Conservation (phyloP, 2,113 vertebrate genomes). For the Pampusana beccarii region DNA sequence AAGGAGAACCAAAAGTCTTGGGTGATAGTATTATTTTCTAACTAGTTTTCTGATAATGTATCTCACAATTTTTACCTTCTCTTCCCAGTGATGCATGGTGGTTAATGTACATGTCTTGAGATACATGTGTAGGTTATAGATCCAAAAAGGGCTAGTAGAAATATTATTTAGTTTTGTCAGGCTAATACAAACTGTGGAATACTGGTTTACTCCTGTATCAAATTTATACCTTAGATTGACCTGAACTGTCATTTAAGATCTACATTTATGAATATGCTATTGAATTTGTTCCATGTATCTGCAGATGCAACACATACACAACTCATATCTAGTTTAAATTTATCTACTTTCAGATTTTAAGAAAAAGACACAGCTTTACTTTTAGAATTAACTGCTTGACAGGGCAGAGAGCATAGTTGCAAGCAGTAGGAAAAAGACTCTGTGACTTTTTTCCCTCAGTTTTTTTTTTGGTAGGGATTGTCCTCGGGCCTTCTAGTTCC, state of each 20-base stretch:
- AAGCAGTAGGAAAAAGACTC: neutral
- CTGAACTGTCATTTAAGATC: neutral
- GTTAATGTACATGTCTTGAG: neutral
- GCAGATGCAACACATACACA: neutral
- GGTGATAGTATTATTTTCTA: neutral
- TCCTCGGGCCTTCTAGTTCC: neutral
- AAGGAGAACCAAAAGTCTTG: neutral
- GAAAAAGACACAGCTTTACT: neutral
- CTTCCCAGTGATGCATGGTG: neutral
- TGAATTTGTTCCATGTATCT: neutral
- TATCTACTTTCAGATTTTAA: neutral
- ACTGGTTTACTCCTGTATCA: neutral
- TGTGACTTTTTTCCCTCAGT: neutral
- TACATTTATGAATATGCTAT: neutral
- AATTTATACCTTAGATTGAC: neutral
- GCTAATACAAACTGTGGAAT: neutral
- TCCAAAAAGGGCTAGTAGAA: neutral
- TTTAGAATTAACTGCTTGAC: neutral
- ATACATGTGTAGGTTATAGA: neutral
- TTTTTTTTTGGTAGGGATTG: neutral
- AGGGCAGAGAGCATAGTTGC: neutral
- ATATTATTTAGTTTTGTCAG: neutral
- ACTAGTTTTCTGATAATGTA: neutral
- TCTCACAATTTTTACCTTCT: neutral
- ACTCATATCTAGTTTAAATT: neutral